These are phyloP conservation scores for Eidolon dupreanum DNA, from an alignment of 2,797 vertebrate species.

Conservation along the genomic window DNA sequence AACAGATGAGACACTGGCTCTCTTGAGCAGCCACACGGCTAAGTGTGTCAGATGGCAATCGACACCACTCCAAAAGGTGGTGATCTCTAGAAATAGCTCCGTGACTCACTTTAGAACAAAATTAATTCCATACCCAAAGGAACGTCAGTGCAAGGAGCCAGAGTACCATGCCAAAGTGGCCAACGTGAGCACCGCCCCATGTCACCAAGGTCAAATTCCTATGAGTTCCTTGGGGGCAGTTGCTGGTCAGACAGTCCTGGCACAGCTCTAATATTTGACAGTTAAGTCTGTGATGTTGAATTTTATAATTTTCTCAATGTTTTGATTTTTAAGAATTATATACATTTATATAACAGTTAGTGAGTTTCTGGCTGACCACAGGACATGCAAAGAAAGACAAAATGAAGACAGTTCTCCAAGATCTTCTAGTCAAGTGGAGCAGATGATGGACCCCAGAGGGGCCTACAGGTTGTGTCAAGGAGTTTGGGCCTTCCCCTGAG, in stretches of 20 bases:
- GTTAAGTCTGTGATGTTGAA: background rate
- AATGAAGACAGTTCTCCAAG: background rate
- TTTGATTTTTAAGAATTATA: background rate
- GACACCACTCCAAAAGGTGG: background rate
- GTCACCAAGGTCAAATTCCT: background rate
- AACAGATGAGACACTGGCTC: background rate
- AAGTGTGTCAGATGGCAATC: background rate
- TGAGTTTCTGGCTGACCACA: background rate
- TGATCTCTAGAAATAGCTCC: constrained; percentile 20
- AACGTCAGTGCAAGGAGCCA: background rate
- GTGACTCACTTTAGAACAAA: background rate
- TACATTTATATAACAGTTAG: background rate
- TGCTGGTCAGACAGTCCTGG: background rate
- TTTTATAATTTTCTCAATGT: background rate
- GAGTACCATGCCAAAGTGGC: background rate
- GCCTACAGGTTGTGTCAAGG: background rate
- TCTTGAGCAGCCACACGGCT: background rate
- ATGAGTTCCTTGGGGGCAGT: background rate
- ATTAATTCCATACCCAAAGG: background rate
- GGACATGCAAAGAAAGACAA: background rate
- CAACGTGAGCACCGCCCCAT: fast-evolving
- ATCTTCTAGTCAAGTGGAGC: background rate
- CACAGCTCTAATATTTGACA: background rate
- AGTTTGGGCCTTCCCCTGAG: background rate
- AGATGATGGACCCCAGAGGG: background rate